Evolutionary conservation across 2,113 vertebrate genomes (phyloP), one percentile per base, ranked within the genome.

Genomic region (Sakesphorus luctuosus): DNA sequence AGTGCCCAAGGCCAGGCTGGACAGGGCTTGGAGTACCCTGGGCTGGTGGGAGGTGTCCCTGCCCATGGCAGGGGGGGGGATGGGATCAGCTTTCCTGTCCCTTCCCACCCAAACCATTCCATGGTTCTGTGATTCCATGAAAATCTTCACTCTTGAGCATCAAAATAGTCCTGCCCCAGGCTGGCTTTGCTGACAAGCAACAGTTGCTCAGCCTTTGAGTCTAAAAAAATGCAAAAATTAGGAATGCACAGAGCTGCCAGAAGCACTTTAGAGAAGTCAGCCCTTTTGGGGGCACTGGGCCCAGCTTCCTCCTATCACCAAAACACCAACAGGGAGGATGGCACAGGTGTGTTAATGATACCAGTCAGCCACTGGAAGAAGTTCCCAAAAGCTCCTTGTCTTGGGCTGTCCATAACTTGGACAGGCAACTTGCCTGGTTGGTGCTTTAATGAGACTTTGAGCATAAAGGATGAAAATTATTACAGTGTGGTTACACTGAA

Each of bases 11-110:
- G 28, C 23, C 16, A n/a, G 28, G 15, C 0, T 78, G 74, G 31
- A 5, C 0, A 1, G 11, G 17, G 20, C 53, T 50, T 36, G 36
- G 23, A 87, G 38, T 14, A 38, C 0, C 12, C 14, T 78, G 15
- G 9, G 18, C 1, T 2, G 24, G 40, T 47, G 40, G 56, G 8
- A 71, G 36, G 29, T n/a, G 47, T 55, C 55, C 38, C 28, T 78
- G 23, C 14, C 33, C 18, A 19, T 53, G 24, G 74, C 38, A 47
- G 23, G 13, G 7, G 18, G 8, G 17, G 19, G n/a, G 18, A n/a
- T 20, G 4, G 11, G 11, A 56, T 31, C 29, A 6, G 5, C 7
- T 40, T 72, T 49, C 20, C 25, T 16, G 40, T 40, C 18, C 10
- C 7, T 79, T 56, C 6, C 17, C 15, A 31, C 17, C 35, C n/a